These are phyloP conservation scores for Ginglymostoma cirratum DNA, from an alignment of 2,113 vertebrate species.

Conservation along the genomic window DNA sequence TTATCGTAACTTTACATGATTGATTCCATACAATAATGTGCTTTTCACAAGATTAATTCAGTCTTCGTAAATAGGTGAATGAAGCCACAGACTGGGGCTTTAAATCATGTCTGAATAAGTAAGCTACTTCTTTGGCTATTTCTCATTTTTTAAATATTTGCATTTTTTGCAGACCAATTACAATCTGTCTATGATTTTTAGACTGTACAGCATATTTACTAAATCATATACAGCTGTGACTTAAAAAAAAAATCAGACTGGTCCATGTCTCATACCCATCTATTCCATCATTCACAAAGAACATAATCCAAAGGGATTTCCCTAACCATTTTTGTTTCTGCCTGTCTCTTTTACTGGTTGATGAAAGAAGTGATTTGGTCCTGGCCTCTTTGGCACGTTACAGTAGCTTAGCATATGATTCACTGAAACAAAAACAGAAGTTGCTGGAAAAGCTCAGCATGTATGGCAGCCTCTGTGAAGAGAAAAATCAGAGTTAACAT, in stretches of 20 bases:
- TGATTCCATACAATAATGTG: not conserved
- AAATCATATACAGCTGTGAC: not conserved
- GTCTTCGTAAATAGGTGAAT: not conserved
- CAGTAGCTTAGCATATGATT: not conserved
- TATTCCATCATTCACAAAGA: not conserved
- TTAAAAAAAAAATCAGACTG: not conserved
- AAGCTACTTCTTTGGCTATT: not conserved
- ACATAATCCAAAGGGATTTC: not conserved
- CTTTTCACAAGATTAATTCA: not conserved
- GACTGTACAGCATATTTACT: not conserved
- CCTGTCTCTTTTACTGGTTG: not conserved
- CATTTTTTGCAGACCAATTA: constrained; percentile 1
- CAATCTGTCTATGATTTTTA: not conserved
- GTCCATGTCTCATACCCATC: not conserved
- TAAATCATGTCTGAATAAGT: not conserved
- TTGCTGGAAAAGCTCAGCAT: too few species aligned
- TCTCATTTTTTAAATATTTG: not conserved
- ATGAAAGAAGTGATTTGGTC: not conserved
- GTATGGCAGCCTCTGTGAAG: too few species aligned
- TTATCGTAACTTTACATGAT: not conserved
- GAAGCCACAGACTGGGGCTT: not conserved
- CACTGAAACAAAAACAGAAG: not conserved
- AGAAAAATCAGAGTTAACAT: too few species aligned
- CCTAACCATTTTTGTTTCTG: not conserved
- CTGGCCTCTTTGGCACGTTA: not conserved